These are phyloP conservation scores for Drosophila nannoptera DNA, from an alignment of 1,140 invertebrate species.

Conservation along the genomic window DNA sequence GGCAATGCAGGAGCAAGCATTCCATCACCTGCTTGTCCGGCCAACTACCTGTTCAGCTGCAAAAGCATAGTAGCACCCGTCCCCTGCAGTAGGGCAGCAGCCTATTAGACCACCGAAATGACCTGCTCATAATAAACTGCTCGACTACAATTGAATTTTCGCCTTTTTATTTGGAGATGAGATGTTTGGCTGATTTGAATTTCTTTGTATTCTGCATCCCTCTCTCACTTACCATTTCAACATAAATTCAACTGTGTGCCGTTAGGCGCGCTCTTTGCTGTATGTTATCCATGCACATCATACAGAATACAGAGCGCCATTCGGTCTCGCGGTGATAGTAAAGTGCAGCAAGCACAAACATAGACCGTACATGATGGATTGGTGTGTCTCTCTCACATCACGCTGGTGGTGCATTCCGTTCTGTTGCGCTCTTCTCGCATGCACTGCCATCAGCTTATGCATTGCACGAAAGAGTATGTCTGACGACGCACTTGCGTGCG, in stretches of 20 bases:
- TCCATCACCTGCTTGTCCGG: slow-evolving; percentile 52
- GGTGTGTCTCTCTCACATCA: neutral
- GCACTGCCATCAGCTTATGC: neutral
- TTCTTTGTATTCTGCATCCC: too few species aligned
- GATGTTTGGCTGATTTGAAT: too few species aligned
- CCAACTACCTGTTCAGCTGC: slow-evolving; percentile 58
- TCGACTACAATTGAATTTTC: neutral
- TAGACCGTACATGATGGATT: too few species aligned
- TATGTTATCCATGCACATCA: too few species aligned
- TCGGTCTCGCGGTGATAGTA: too few species aligned
- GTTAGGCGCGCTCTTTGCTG: too few species aligned
- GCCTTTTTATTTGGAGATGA: neutral
- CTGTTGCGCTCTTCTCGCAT: neutral
- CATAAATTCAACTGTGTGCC: too few species aligned
- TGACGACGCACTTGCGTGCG: neutral
- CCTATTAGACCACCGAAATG: slow-evolving; percentile 24
- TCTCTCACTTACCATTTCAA: too few species aligned
- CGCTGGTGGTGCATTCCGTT: neutral
- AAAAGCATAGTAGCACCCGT: slow-evolving; percentile 50
- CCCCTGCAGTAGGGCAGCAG: slow-evolving; percentile 46
- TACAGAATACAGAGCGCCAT: too few species aligned
- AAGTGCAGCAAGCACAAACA: too few species aligned
- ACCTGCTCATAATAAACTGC: slow-evolving; percentile 7
- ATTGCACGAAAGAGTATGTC: neutral
- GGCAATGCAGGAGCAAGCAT: slow-evolving; percentile 40